Conservation (phyloP, 2,797 vertebrate species). For the Pogonophryne albipinna region DNA sequence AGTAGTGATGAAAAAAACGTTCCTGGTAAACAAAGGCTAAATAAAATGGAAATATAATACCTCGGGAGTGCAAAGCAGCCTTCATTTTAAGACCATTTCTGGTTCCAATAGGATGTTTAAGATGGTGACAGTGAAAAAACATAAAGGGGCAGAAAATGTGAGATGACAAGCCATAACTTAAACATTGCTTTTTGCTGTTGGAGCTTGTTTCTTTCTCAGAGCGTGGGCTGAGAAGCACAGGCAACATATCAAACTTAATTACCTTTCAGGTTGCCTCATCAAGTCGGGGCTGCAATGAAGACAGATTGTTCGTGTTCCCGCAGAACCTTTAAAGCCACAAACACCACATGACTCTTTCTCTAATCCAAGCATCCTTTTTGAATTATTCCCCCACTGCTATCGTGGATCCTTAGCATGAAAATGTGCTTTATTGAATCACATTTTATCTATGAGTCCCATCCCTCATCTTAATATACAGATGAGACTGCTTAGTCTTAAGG, state of each 20-base stretch:
- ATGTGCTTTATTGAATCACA: constrained; percentile 73
- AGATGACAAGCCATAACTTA: constrained; percentile 82
- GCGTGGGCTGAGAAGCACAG: constrained; percentile 74
- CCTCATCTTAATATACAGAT: constrained; percentile 79
- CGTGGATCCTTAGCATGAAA: constrained; percentile 70
- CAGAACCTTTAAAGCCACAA: constrained; percentile 77
- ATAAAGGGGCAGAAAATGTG: constrained; percentile 69
- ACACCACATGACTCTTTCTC: constrained; percentile 69
- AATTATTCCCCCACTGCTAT: constrained; percentile 65
- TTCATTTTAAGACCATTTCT: constrained; percentile 60
- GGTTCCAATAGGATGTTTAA: constrained; percentile 73
- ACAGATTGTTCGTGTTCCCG: constrained; percentile 76
- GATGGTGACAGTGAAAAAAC: constrained; percentile 74
- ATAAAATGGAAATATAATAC: too few species aligned
- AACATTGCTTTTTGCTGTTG: constrained; percentile 79
- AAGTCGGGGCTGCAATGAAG: constrained; percentile 83
- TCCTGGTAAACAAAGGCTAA: too few species aligned
- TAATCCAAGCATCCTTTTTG: constrained; percentile 70
- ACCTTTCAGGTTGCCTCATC: constrained; percentile 86
- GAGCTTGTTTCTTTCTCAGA: constrained; percentile 81
- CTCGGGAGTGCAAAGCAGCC: constrained; percentile 18
- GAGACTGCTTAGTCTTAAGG: constrained; percentile 64
- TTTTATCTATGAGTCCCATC: constrained; percentile 70
- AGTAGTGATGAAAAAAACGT: too few species aligned
- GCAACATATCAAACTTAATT: constrained; percentile 88